A percentile compares a stretch with the other conserved stretches of the same genome.
These are phyloP conservation scores for Cuculus canorus DNA, from an alignment of 2,797 vertebrate genomes.

Conservation along the genomic window DNA sequence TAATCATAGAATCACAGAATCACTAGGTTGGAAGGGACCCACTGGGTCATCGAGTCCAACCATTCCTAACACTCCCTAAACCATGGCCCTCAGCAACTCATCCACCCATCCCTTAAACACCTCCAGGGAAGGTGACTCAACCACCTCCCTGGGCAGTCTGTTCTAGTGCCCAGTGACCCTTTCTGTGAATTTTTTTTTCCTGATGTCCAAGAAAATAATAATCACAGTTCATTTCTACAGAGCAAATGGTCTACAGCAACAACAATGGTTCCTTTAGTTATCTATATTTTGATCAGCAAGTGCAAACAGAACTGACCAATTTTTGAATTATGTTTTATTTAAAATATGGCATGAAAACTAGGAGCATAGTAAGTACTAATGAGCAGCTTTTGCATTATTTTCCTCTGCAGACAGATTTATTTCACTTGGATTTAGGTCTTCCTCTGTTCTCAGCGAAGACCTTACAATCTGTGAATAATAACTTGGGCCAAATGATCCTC, in stretches of 20 bases:
- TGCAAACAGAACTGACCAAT: neutral
- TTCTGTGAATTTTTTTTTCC: no score
- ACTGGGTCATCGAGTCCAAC: no score
- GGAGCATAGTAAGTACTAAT: slow-evolving; percentile 15
- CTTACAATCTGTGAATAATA: slow-evolving; percentile 5
- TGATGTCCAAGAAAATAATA: no score
- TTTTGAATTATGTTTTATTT: slow-evolving; percentile 43
- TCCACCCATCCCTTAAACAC: no score
- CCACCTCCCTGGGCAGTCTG: no score
- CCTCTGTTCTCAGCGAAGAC: neutral
- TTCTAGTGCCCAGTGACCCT: no score
- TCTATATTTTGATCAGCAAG: slow-evolving; percentile 49
- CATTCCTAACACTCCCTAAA: no score
- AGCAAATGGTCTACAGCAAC: slow-evolving; percentile 63
- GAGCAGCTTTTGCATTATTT: slow-evolving; percentile 2
- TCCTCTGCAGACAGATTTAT: neutral
- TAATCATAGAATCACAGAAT: no score
- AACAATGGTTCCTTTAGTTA: slow-evolving; percentile 67
- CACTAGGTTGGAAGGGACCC: no score
- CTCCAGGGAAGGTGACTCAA: no score
- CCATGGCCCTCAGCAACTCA: no score
- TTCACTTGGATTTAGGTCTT: neutral
- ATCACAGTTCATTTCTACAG: slow-evolving; percentile 73
- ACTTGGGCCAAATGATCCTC: neutral
- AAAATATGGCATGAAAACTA: slow-evolving; percentile 7